phyloP scores from a whole-genome alignment of 2,113 vertebrate species.

The Vulpes vulpes region DNA sequence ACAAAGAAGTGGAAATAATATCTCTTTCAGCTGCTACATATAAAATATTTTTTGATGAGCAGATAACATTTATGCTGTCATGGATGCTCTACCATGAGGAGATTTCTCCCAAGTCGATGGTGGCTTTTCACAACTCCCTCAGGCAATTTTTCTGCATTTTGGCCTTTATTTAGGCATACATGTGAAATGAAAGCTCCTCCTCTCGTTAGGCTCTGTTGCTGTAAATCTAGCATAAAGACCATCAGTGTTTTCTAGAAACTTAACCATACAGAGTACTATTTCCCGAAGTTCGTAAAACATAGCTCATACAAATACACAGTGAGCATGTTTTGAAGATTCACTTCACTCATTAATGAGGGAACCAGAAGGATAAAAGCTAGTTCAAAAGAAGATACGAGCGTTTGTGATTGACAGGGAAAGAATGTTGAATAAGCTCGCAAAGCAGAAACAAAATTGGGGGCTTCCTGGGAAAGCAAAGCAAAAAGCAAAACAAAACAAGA shows the following conservation, averaged over 20 bases:
- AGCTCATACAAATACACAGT: not conserved
- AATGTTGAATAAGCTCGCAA: not conserved
- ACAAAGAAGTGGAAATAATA: conserved; percentile 56
- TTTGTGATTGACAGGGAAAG: not conserved
- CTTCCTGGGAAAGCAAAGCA: not conserved
- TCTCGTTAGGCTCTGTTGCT: not conserved
- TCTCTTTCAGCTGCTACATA: conserved; percentile 79
- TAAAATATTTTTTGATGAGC: not conserved
- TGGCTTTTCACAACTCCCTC: not conserved
- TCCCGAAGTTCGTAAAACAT: not conserved
- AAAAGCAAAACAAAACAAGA: not conserved
- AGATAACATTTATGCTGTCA: not conserved
- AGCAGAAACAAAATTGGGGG: not conserved
- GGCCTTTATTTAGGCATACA: not conserved
- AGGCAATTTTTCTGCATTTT: too few relatives aligned
- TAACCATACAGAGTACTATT: not conserved
- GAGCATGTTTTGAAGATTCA: not conserved
- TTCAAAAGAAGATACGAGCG: not conserved
- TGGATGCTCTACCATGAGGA: accelerated
- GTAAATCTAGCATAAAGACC: not conserved
- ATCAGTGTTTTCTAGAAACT: not conserved
- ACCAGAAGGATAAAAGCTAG: not conserved
- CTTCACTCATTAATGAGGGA: not conserved
- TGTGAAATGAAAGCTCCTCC: not conserved
- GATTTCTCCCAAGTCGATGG: not conserved